Base-by-base conservation (phyloP, 2,113 vertebrate species). In the Myrmecophaga tridactyla region DNA sequence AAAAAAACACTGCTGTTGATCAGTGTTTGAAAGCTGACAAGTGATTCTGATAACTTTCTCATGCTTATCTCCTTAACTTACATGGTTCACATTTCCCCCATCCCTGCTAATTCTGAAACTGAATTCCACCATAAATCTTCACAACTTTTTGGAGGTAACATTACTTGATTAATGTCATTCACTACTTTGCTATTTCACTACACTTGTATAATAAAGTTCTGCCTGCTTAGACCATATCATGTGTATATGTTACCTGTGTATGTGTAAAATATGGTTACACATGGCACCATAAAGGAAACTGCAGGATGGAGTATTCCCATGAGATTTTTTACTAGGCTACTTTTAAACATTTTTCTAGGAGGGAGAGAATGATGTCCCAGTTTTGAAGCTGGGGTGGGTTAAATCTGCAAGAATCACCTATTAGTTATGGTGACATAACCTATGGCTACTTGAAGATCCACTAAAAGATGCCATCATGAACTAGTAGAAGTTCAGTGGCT, bases 171-270 rank as follows among this genome's bases (percentile, higher is more conserved):
- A 1, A 27, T 10, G 34, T 56, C 31, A 56, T 17, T 56, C 41
- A 60, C 70, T 15, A 6, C 48, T 20, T 65, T 41, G 29, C 31
- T 15, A 34, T 72, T 63, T 67, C 31, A 34, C 34, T 43, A 1
- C 1, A 20, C 31, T 58, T 39, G 15, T 12, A n/a, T 31, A 23
- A 56, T 12, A 34, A 36, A 88, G 46, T 56, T 69, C 63, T 89
- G 39, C 25, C 23, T 53, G 0, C 20, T 31, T 25, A 20, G 63
- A 65, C 1, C 5, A 3, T 1, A 3, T 10, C 6, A 6, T 43
- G 27, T 34, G 15, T 53, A 1, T 29, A 6, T 80, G 9, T 25
- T 18, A 31, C 12, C 5, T 70, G 29, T 4, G 10, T 29, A 21
- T 20, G 18, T 63, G 15, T 41, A 31, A 81, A 39, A 46, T 67